Evolutionary conservation across 2,888 invertebrate genomes (phyloP), one percentile per base, ranked within the genome.

Genomic region (Deilephila elpenor): DNA sequence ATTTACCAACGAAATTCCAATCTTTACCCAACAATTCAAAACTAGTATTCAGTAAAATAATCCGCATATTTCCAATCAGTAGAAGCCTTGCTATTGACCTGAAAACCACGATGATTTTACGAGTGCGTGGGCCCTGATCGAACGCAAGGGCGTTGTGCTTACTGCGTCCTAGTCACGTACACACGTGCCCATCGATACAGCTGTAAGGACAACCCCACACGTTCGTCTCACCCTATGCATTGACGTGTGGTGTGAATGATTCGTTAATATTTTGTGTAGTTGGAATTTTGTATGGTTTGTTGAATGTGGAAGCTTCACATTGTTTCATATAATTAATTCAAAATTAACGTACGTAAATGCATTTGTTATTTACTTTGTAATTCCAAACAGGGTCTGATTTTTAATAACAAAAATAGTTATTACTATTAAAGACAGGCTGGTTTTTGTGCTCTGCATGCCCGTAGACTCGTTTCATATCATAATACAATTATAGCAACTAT

Each of bases 91-190:
- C 3, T n/a, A 37, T 62, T 62, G 62, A 62, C 37, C 62, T 37
- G 34, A 34, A 29, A 60, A 17, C 19, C 56, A 56, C 56, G 56
- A 56, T n/a, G 56, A n/a, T n/a, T 56, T 25, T 20, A 67, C 44
- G 44, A 11, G 25, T 25, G n/a, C 6, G 51, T 17, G 44, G 17
- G 67, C 14, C 44, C 44, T 51, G 51, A 25, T 17, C 51, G 67
- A 17, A 6, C 2, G 51, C 67, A 67, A 67, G 67, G 67, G 67
- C 67, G 44, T 11, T 7, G 25, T 56, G 44, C 67, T n/a, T 67
- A 67, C 67, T 51, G 25, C 17, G 67, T 14, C 51, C 17, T 51
- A 25, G 51, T 67, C 67, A 67, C 67, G 67, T 67, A 67, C 51
- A 6, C 67, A 67, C 64, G 44, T 25, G 5, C 6, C 3, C 67